phyloP scores from a whole-genome alignment of 2,797 vertebrate genomes.

The Spinus olivaceus region DNA sequence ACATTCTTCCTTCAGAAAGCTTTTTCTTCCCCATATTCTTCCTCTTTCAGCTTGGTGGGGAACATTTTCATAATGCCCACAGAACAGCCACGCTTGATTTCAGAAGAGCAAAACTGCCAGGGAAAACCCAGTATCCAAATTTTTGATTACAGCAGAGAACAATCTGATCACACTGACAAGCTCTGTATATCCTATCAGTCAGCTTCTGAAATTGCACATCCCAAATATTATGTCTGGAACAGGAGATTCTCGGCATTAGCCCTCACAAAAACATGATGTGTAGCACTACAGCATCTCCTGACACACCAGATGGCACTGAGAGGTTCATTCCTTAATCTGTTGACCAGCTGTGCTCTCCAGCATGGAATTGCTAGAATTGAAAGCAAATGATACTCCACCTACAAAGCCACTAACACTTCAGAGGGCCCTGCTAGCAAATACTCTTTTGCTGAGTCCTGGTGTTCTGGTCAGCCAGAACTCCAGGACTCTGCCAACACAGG shows the following conservation, averaged over 20 bases:
- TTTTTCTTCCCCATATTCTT: not conserved
- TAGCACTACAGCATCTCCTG: not conserved
- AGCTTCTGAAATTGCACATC: not conserved
- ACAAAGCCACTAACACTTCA: not conserved
- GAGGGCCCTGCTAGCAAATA: not conserved
- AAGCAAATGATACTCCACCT: not conserved
- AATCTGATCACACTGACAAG: not conserved
- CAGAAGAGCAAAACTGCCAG: not conserved
- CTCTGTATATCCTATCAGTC: not conserved
- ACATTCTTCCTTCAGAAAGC: not conserved
- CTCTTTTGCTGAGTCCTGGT: not conserved
- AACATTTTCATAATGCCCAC: not conserved
- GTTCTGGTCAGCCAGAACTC: not conserved
- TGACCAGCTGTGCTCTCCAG: constrained; percentile 1
- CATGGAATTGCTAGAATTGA: not conserved
- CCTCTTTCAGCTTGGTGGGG: not conserved
- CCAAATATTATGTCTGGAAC: not conserved
- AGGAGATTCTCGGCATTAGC: not conserved
- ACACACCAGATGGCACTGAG: not conserved
- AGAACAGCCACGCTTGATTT: not conserved
- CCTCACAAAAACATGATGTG: not conserved
- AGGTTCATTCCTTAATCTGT: not conserved
- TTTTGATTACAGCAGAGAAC: not conserved
- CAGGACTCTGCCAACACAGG: not conserved
- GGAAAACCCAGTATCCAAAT: not conserved